phyloP scores from a whole-genome alignment of 2,888 invertebrate species.

The Rhagonycha fulva region DNA sequence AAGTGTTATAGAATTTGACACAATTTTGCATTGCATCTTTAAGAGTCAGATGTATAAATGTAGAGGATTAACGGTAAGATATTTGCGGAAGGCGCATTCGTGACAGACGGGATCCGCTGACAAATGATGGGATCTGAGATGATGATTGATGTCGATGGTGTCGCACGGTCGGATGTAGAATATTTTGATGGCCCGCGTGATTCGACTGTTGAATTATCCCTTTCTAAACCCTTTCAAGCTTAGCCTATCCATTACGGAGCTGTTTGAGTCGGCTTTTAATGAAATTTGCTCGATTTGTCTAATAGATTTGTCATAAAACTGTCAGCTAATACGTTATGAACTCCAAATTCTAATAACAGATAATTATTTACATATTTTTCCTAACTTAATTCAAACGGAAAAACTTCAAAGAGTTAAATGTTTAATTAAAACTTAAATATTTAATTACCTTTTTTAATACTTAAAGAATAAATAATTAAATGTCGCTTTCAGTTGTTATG shows the following conservation, averaged over 20 bases:
- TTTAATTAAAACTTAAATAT: background rate
- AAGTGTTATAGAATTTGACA: background rate
- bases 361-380: background rate
- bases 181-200: constrained; percentile 43
- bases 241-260: constrained; percentile 17
- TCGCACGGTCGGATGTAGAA: constrained; percentile 40
- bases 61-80: constrained; percentile 38
- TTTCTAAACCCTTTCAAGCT: constrained; percentile 17
- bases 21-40: constrained; percentile 14
- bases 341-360: background rate
- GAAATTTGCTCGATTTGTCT: constrained; percentile 22
- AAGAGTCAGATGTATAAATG: constrained; percentile 20
- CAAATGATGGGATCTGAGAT: constrained; percentile 42
- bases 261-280: constrained; percentile 17
- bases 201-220: constrained; percentile 33
- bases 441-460: background rate
- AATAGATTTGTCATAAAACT: constrained; percentile 10
- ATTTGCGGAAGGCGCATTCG: constrained; percentile 35
- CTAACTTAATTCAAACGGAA: background rate
- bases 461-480: background rate
- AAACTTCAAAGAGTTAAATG: background rate
- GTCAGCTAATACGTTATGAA: background rate
- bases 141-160: constrained; percentile 42
- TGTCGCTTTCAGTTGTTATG: background rate
- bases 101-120: constrained; percentile 41